These are phyloP conservation scores for Aphodius granarius DNA, from an alignment of 2,888 invertebrate species.

Conservation along the genomic window DNA sequence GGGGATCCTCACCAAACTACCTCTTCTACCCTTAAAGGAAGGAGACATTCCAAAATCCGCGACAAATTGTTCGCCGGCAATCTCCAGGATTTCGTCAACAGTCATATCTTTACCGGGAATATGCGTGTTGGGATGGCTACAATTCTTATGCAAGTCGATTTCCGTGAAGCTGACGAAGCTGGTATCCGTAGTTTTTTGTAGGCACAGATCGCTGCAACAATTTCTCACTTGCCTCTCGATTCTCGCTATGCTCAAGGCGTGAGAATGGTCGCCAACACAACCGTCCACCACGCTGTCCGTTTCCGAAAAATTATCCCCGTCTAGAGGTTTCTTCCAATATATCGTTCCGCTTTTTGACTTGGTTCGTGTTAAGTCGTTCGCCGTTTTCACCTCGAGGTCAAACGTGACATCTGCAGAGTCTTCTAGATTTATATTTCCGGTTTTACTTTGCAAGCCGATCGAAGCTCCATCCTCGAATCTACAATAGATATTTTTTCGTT, in stretches of 20 bases:
- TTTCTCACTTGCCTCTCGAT: conserved; percentile 29
- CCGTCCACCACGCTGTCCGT: conserved; percentile 34
- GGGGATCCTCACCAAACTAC: not conserved
- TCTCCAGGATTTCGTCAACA: conserved; percentile 34
- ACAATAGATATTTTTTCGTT: not conserved
- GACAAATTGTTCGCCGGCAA: conserved; percentile 38
- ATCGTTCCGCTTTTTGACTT: not conserved
- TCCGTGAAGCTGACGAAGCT: conserved; percentile 19
- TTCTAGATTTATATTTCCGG: not conserved
- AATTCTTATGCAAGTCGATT: conserved; percentile 21
- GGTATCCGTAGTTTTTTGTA: conserved; percentile 14
- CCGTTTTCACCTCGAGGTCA: not conserved
- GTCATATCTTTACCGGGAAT: conserved; percentile 22
- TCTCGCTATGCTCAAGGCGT: conserved; percentile 34
- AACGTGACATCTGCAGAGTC: not conserved
- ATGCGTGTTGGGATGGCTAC: conserved; percentile 15
- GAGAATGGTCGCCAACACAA: conserved; percentile 28
- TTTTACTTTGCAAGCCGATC: not conserved
- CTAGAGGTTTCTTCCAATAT: not conserved
- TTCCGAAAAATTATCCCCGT: conserved; percentile 23
- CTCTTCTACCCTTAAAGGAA: conserved; percentile 6
- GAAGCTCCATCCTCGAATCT: not conserved
- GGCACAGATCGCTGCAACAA: conserved; percentile 35
- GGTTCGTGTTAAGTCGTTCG: not conserved
- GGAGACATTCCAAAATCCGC: not conserved